A percentile compares a stretch with the other conserved stretches of the same genome.
These are phyloP conservation scores for Caranx melampygus DNA, from an alignment of 2,113 vertebrate species.

Conservation along the genomic window DNA sequence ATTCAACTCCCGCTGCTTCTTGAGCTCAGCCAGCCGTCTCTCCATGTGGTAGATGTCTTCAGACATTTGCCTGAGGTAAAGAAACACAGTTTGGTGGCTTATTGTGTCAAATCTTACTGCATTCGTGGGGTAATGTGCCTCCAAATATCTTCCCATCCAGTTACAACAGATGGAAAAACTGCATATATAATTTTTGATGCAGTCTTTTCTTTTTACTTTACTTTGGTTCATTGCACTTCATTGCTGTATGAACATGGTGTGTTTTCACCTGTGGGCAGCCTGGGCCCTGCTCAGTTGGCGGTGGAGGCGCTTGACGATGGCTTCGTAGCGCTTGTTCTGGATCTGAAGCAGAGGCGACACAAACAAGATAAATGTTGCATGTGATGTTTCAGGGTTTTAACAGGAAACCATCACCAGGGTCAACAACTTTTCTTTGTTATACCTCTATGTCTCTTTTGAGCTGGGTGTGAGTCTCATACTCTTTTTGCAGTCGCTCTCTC, in stretches of 20 bases:
- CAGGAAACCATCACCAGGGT: neutral
- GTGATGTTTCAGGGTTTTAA: neutral
- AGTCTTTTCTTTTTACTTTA: neutral
- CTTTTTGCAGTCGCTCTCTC: conserved; percentile 56
- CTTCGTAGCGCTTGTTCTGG: conserved; percentile 78
- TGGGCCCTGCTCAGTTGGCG: conserved; percentile 80
- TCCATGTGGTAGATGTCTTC: conserved; percentile 73
- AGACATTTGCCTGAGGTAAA: conserved; percentile 60
- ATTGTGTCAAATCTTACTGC: neutral
- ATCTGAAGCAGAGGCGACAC: conserved; percentile 67
- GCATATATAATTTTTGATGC: neutral
- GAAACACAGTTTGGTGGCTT: neutral
- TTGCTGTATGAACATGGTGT: neutral
- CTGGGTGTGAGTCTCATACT: conserved; percentile 59
- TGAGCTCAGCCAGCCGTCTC: conserved; percentile 71
- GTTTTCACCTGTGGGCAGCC: conserved; percentile 59
- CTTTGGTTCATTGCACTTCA: neutral
- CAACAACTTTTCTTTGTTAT: neutral
- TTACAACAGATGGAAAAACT: neutral
- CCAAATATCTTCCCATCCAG: no score
- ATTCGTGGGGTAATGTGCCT: neutral
- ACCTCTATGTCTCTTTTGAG: conserved; percentile 79
- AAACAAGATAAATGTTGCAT: neutral
- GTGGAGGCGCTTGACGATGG: conserved; percentile 77
- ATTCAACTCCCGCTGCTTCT: conserved; percentile 50